Base-by-base conservation (phyloP, 2,888 invertebrate genomes). In the Tridacna gigas region DNA sequence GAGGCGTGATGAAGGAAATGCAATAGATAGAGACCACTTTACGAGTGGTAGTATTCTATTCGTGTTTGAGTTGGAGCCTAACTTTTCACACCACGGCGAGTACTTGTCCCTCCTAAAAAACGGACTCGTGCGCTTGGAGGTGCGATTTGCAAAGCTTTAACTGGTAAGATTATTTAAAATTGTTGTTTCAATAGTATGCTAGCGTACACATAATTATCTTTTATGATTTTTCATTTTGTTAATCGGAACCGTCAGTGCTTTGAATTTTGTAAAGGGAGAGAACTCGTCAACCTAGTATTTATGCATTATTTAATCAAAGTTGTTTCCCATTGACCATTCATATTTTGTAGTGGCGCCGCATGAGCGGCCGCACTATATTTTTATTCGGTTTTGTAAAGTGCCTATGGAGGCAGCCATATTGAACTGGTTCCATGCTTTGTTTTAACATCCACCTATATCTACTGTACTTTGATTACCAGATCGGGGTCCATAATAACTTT, bases 21-120 rank as follows among this genome's bases (percentile, higher is more conserved):
- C 37, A 12, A 61, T 84, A 0, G 74, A 79, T 56, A 79, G 63
- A 25, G 37, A 76, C 1, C 81, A 81, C 63, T 82, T 56, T 74
- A n/a, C 65, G 56, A 71, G 56, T 22, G 85, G 82, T 2, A 63
- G 61, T 11, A 81, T 77, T 20, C 25, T 85, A 22, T 85, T 85
- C 74, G 77, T 60, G 12, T 82, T 85, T 60, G 67, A 82, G 56
- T 69, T 84, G 63, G 82, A 85, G 45, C 84, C 84, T n/a, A 26
- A 82, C 51, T 82, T 82, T 56, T 73, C 79, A 0, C 84, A 84
- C 7, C 84, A 84, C 74, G 79, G 82, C 20, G 82, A 82, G 28
- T 85, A 80, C 45, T 56, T 85, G 13, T 75, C 85, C 9, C 37
- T 80, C 4, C 60, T 82, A 13, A 82, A 85, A 28, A 80, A 61